Evolutionary conservation across 2,888 invertebrate species (phyloP).

Genomic region (Sarcophaga caerulescens): DNA sequence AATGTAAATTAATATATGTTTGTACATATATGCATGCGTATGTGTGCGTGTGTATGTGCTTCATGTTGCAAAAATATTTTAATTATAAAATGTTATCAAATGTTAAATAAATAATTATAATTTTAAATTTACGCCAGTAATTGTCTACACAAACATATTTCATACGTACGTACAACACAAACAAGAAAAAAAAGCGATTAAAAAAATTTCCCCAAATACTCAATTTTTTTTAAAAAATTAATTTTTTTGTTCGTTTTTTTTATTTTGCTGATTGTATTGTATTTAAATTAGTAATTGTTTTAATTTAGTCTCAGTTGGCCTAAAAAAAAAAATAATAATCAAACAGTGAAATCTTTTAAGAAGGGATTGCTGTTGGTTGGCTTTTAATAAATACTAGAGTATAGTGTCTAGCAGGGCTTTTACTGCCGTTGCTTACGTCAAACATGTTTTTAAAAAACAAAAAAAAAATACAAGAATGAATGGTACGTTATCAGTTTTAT

Average conservation of each 20-base stretch:
- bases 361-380: not conserved
- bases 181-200: too few species aligned
- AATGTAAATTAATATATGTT: slow-evolving; percentile 21
- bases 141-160: not conserved
- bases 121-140: slow-evolving; percentile 15
- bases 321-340: not conserved
- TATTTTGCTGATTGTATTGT: slow-evolving; percentile 15
- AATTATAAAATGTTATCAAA: slow-evolving; percentile 62
- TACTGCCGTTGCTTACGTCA: too few species aligned
- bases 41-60: not conserved
- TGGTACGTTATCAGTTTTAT: too few species aligned
- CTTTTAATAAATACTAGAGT: too few species aligned
- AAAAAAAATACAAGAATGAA: too few species aligned
- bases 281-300: slow-evolving; percentile 32
- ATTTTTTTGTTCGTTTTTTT: not conserved
- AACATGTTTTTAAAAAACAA: too few species aligned
- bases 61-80: slow-evolving; percentile 43
- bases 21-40: slow-evolving; percentile 31
- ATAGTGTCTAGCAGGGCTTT: too few species aligned
- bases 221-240: not conserved
- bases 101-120: slow-evolving; percentile 54
- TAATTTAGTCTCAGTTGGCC: not conserved
- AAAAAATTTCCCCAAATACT: too few species aligned
- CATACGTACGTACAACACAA: too few species aligned
- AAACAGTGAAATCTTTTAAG: not conserved